Evolutionary conservation across 1,140 invertebrate species (phyloP).

Genomic region (Proctacanthus coquilletti): DNA sequence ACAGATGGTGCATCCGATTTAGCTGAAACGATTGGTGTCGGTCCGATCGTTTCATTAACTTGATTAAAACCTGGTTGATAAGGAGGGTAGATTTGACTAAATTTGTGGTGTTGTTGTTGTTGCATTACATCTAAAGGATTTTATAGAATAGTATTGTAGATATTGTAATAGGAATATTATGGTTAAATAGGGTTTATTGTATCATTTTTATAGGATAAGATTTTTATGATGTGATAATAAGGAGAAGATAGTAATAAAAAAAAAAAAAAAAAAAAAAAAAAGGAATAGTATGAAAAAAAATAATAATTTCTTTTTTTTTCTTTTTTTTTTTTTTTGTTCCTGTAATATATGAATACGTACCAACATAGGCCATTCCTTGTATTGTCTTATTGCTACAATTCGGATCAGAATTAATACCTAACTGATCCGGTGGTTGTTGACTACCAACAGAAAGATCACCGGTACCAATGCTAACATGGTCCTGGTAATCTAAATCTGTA

Average conservation of each 20-base stretch:
- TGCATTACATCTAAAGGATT: constrained; percentile 9
- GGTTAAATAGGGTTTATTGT: too few relatives aligned
- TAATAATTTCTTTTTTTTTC: not conserved
- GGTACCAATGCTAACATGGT: too few relatives aligned
- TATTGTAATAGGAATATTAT: not conserved
- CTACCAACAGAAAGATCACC: too few relatives aligned
- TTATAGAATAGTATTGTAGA: not conserved
- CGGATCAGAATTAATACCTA: too few relatives aligned
- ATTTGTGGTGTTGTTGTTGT: constrained; percentile 11
- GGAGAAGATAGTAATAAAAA: not conserved
- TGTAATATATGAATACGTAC: constrained; percentile 8
- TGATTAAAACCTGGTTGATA: not conserved
- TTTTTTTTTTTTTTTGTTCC: constrained; percentile 1
- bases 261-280: not conserved
- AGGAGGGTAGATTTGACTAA: not conserved
- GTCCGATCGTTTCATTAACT: constrained; percentile 8
- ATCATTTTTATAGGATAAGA: too few relatives aligned
- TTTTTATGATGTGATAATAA: not conserved
- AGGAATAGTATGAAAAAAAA: not conserved
- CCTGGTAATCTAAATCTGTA: constrained; percentile 14
- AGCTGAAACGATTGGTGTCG: constrained; percentile 23
- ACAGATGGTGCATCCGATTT: constrained; percentile 26
- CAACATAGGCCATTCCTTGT: not conserved
- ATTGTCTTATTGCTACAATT: constrained; percentile 4
- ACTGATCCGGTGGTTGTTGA: too few relatives aligned